These are phyloP conservation scores for Octodonta nipae DNA, from an alignment of 2,888 invertebrate genomes.

Conservation along the genomic window DNA sequence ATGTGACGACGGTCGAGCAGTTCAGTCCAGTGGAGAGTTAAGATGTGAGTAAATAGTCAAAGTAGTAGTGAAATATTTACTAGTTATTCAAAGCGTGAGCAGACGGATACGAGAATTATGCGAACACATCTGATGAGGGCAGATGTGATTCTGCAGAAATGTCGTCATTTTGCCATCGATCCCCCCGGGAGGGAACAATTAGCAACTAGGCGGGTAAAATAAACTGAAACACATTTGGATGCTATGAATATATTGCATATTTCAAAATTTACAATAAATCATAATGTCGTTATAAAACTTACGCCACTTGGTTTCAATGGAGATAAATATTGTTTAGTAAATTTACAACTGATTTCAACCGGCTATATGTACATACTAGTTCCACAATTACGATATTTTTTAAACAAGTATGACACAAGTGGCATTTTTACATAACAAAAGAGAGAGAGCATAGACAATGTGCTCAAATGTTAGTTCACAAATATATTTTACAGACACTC, in stretches of 20 bases:
- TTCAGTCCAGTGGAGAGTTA: no score
- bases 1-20: no score
- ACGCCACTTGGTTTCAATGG: slow-evolving; percentile 30
- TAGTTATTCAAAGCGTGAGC: no score
- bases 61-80: no score
- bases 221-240: slow-evolving; percentile 20
- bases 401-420: slow-evolving; percentile 12
- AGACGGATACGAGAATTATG: no score
- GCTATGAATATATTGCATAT: slow-evolving; percentile 35
- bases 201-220: slow-evolving; percentile 4
- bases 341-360: slow-evolving; percentile 15
- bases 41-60: no score
- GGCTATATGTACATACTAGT: slow-evolving; percentile 15
- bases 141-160: no score
- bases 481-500: neutral
- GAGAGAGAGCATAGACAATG: slow-evolving; percentile 1
- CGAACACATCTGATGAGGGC: no score
- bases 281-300: slow-evolving; percentile 34
- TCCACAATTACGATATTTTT: slow-evolving; percentile 11
- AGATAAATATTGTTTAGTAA: slow-evolving; percentile 18
- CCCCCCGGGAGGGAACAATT: no score
- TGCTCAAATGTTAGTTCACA: slow-evolving; percentile 2
- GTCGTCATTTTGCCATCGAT: no score
- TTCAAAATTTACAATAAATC: slow-evolving; percentile 35
- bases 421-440: neutral